Percentiles rank a stretch among this genome's conserved stretches.
These are phyloP conservation scores for Eubucco bourcierii DNA, from an alignment of 2,113 vertebrate species.

Conservation along the genomic window DNA sequence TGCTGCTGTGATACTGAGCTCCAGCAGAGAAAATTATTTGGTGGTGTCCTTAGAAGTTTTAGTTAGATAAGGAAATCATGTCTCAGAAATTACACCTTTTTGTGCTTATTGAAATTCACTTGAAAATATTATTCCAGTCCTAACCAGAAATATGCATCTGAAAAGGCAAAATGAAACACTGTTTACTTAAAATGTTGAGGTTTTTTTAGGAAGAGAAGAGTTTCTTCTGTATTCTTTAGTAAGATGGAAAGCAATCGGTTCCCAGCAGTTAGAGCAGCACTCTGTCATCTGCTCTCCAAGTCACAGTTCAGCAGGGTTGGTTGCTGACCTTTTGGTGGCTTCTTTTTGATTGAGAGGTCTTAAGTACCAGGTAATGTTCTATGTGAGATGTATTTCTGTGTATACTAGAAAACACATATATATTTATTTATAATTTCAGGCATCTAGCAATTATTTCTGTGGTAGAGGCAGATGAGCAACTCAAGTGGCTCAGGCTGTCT, in stretches of 20 bases:
- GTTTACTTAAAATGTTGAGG: not conserved
- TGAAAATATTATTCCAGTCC: not conserved
- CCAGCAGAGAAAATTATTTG: conserved; percentile 9
- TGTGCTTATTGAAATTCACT: not conserved
- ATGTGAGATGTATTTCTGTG: not conserved
- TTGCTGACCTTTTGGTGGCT: not conserved
- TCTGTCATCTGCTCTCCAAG: not conserved
- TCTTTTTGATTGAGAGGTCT: not conserved
- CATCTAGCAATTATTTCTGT: not conserved
- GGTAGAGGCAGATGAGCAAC: not conserved
- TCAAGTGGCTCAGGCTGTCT: not conserved
- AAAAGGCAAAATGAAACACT: not conserved
- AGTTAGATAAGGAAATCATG: not conserved
- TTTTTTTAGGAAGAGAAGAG: not conserved
- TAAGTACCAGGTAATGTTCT: not conserved
- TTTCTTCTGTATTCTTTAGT: not conserved
- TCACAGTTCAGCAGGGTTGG: not conserved
- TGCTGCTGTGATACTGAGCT: conserved; percentile 1
- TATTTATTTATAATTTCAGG: not conserved
- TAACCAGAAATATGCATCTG: not conserved
- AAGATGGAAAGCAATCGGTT: not conserved
- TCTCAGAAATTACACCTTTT: not conserved
- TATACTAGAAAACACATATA: not conserved
- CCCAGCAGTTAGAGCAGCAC: not conserved
- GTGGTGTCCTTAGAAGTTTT: conserved; percentile 16